Percentiles rank a stretch among this genome's conserved stretches.
These are phyloP conservation scores for Frankliniella fusca DNA, from an alignment of 2,888 invertebrate species.

Conservation along the genomic window DNA sequence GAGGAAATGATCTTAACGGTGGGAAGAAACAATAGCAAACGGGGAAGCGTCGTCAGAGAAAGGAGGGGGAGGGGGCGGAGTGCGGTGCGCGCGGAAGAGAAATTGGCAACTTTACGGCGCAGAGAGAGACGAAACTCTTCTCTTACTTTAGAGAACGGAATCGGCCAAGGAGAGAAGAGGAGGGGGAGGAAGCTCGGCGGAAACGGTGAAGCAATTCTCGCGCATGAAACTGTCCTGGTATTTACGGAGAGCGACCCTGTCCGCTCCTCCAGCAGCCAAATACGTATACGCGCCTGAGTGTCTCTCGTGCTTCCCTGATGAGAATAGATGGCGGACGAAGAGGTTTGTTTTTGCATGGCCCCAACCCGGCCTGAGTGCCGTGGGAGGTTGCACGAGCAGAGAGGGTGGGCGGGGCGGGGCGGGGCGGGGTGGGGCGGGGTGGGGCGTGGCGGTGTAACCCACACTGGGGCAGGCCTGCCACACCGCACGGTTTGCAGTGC, in stretches of 20 bases:
- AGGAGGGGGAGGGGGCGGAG: not conserved
- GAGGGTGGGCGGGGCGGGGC: not conserved
- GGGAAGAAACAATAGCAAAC: not conserved
- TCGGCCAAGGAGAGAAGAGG: not conserved
- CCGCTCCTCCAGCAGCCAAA: too few relatives aligned
- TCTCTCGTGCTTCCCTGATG: not conserved
- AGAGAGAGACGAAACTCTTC: not conserved
- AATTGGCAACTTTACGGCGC: not conserved
- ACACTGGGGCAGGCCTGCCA: not conserved
- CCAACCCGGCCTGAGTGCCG: not conserved
- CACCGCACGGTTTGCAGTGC: not conserved
- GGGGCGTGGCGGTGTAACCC: not conserved
- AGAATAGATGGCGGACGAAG: constrained; percentile 3
- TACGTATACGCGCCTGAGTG: not conserved
- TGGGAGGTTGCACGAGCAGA: not conserved
- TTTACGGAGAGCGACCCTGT: too few relatives aligned
- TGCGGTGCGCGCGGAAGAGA: not conserved
- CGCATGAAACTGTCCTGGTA: too few relatives aligned
- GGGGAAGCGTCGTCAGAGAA: not conserved
- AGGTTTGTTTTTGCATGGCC: constrained; percentile 21
- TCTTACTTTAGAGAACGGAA: not conserved
- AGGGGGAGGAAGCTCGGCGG: not conserved
- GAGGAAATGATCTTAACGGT: not conserved
- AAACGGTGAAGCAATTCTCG: too few relatives aligned
- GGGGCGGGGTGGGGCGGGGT: not conserved